Conservation (phyloP, 2,888 invertebrate species). For the Cheilosia scutellata region DNA sequence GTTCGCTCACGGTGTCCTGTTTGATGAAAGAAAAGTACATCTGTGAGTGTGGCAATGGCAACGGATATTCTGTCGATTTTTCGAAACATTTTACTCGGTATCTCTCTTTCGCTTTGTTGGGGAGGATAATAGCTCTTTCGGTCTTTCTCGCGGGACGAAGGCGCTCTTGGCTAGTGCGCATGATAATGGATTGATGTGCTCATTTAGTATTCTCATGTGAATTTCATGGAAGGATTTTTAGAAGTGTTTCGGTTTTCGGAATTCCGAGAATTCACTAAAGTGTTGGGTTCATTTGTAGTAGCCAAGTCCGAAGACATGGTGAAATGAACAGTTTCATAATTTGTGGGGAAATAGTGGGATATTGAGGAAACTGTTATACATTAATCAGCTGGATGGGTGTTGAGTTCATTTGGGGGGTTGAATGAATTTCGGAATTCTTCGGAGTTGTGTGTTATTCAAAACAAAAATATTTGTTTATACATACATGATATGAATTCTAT, state of each 20-base stretch:
- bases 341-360: conserved; percentile 71
- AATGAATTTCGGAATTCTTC: conserved; percentile 50
- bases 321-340: conserved; percentile 65
- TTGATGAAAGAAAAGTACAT: conserved; percentile 56
- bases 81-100: conserved; percentile 59
- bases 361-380: conserved; percentile 62
- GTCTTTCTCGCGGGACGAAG: conserved; percentile 62
- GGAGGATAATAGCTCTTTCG: conserved; percentile 74
- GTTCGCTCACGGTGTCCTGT: conserved; percentile 73
- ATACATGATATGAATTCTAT: too few species aligned
- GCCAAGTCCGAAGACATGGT: conserved; percentile 48
- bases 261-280: conserved; percentile 44
- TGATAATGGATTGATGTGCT: conserved; percentile 50
- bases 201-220: conserved; percentile 71
- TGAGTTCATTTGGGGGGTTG: conserved; percentile 10
- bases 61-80: conserved; percentile 65
- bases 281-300: conserved; percentile 10
- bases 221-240: conserved; percentile 29
- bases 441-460: conserved; percentile 7
- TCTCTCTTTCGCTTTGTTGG: conserved; percentile 68
- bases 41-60: conserved; percentile 64
- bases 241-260: conserved; percentile 20
- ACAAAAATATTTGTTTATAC: conserved; percentile 11
- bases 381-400: conserved; percentile 30
- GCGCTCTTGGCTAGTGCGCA: conserved; percentile 61